Base-by-base conservation (phyloP, 1,140 invertebrate genomes). In the Drosophila sp. region DNA sequence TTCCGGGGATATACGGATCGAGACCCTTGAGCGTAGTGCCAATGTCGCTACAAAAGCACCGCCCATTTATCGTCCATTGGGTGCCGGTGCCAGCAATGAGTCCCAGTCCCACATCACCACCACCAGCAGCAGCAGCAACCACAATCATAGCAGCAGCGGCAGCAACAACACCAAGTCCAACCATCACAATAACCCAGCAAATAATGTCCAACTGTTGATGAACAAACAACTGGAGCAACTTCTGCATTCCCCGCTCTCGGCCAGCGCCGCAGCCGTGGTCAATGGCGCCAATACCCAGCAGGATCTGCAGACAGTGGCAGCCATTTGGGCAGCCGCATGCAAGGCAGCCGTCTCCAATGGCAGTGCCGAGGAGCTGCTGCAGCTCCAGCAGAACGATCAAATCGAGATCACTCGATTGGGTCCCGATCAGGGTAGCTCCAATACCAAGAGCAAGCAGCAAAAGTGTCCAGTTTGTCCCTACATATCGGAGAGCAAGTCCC, bases 401-500 rank as follows among this genome's bases (percentile, higher is more conserved):
- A 91, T 91, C 32, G 90, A 91, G 72, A 91, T 91, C 47, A 91
- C 90, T 0, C 80, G 90, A 0, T 33, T 91, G 47, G 3, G 58
- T 25, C 33, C 55, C 6, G 47, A 60, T 2, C 66, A 64, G 8
- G 57, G 55, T 29, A 64, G 70, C 35, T 66, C 29, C 56, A 91
- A 90, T 29, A 89, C 90, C 11, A 90, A 90, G 66, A 83, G 81
- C 61, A 92, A 90, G 80, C 93, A 95, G 66, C 95, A 96, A 89
- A 94, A 94, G 79, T 97, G 96, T 80, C 93, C 93, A 0, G 93
- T 94, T 47, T 97, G 96, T 91, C 96, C 96, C 0, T 97, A 96
- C 90, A 95, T 96, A 68, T 96, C 95, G 30, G 96, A 96, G 82
- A 97, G 95, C 85, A 96, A 96, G 91, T 96, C 96, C 47, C 96